Conservation (phyloP, 1,140 invertebrate species). For the Drosophila ficusphila region DNA sequence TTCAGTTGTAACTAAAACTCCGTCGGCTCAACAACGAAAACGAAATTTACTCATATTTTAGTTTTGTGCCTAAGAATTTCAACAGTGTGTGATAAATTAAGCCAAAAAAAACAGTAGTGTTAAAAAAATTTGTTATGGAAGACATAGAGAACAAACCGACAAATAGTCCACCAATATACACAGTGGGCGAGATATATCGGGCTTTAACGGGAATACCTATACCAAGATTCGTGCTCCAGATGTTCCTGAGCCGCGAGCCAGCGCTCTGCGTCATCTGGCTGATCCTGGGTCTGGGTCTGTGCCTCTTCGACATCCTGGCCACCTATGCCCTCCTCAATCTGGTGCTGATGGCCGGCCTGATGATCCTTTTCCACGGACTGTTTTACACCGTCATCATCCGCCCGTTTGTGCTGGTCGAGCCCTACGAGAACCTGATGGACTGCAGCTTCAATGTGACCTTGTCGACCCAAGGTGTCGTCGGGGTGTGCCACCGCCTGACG, state of each 20-base stretch:
- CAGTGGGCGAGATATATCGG: neutral
- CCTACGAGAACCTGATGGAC: neutral
- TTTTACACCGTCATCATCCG: neutral
- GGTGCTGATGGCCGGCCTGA: neutral
- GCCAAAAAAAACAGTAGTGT: neutral
- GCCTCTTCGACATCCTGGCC: neutral
- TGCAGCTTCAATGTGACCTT: neutral
- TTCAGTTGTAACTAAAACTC: neutral
- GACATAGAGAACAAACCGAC: neutral
- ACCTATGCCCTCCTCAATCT: neutral
- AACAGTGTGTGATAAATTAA: neutral
- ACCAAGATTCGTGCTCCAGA: neutral
- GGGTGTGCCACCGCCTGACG: neutral
- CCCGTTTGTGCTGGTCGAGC: neutral
- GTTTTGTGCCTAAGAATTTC: neutral
- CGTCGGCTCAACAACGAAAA: neutral
- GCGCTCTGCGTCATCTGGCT: neutral
- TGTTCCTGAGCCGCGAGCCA: neutral
- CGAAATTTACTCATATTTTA: neutral
- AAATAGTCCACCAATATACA: neutral
- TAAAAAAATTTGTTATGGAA: neutral
- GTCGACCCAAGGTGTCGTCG: neutral
- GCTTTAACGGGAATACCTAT: neutral
- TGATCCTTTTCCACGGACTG: neutral
- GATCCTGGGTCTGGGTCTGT: neutral